A percentile compares a stretch with the other conserved stretches of the same genome.
Conservation (phyloP, 2,888 invertebrate species). For the Lasioglossum zephyrum region DNA sequence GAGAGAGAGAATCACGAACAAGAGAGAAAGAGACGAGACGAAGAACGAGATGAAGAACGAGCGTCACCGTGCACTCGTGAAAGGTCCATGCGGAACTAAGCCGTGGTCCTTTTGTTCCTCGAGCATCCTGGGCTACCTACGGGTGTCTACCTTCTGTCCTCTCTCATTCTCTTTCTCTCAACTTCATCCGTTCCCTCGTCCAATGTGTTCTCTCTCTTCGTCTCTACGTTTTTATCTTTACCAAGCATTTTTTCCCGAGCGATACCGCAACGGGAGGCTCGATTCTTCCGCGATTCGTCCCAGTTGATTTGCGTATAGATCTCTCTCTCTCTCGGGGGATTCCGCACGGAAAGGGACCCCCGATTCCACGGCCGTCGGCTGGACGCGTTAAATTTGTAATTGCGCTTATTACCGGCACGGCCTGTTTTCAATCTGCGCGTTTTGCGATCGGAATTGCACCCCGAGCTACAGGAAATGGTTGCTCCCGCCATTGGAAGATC, state of each 20-base stretch:
- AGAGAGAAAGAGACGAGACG: slow-evolving; percentile 22
- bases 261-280: slow-evolving; percentile 50
- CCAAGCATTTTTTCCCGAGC: slow-evolving; percentile 23
- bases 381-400: slow-evolving; percentile 73
- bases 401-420: slow-evolving; percentile 60
- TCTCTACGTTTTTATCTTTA: slow-evolving; percentile 36
- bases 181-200: slow-evolving; percentile 10
- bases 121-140: slow-evolving; percentile 42
- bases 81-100: slow-evolving; percentile 72
- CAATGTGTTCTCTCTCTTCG: neutral
- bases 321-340: slow-evolving; percentile 22
- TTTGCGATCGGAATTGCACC: slow-evolving; percentile 19
- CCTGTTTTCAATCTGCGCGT: slow-evolving; percentile 27
- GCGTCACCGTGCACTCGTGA: slow-evolving; percentile 63
- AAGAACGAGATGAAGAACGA: slow-evolving; percentile 58
- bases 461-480: neutral
- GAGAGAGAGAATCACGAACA: slow-evolving; percentile 18
- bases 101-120: slow-evolving; percentile 67
- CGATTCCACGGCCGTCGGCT: slow-evolving; percentile 28
- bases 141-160: neutral
- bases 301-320: slow-evolving; percentile 71
- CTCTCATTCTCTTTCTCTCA: neutral
- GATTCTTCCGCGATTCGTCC: slow-evolving; percentile 71
- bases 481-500: neutral
- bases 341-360: slow-evolving; percentile 19